Percentiles rank a stretch among this genome's conserved stretches.
Evolutionary conservation across 2,888 invertebrate genomes (phyloP).

Genomic region (Xestobium rufovillosum): DNA sequence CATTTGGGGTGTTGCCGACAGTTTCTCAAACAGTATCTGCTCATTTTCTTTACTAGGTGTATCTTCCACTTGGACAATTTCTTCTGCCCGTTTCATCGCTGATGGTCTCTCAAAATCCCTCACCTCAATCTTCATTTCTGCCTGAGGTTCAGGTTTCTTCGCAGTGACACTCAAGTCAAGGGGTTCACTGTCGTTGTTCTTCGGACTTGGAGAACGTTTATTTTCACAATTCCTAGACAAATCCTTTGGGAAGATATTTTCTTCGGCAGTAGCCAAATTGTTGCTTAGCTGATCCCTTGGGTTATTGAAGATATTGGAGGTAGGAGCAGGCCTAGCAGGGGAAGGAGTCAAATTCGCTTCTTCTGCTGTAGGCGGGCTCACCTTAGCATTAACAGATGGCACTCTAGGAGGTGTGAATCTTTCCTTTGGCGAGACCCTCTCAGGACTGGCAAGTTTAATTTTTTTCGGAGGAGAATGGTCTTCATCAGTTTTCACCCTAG

Average conservation of each 20-base stretch:
- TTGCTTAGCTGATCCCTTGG: conserved; percentile 12
- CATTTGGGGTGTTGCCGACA: conserved; percentile 49
- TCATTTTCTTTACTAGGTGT: conserved; percentile 23
- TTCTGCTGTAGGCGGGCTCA: conserved; percentile 60
- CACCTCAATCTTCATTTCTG: conserved; percentile 11
- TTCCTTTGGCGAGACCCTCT: conserved; percentile 38
- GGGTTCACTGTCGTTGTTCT: conserved; percentile 46
- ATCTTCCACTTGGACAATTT: conserved; percentile 52
- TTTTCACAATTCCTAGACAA: conserved; percentile 33
- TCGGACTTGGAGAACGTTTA: conserved; percentile 34
- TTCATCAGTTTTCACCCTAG: conserved; percentile 43
- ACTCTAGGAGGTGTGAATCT: conserved; percentile 52
- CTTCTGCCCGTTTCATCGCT: conserved; percentile 27
- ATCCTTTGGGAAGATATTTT: conserved; percentile 34
- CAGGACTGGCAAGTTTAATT: conserved; percentile 28
- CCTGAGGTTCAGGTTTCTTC: conserved; percentile 23
- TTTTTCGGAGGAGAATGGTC: conserved; percentile 43
- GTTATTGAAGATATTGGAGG: conserved; percentile 30
- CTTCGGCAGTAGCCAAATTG: conserved; percentile 19
- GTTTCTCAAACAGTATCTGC: conserved; percentile 29
- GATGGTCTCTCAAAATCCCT: conserved; percentile 12
- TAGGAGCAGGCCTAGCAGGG: conserved; percentile 52
- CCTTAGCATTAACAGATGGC: conserved; percentile 45
- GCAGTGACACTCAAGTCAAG: conserved; percentile 63
- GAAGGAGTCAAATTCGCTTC: conserved; percentile 61